phyloP scores from a whole-genome alignment of 2,888 invertebrate genomes.

The Loripinus fragilis region DNA sequence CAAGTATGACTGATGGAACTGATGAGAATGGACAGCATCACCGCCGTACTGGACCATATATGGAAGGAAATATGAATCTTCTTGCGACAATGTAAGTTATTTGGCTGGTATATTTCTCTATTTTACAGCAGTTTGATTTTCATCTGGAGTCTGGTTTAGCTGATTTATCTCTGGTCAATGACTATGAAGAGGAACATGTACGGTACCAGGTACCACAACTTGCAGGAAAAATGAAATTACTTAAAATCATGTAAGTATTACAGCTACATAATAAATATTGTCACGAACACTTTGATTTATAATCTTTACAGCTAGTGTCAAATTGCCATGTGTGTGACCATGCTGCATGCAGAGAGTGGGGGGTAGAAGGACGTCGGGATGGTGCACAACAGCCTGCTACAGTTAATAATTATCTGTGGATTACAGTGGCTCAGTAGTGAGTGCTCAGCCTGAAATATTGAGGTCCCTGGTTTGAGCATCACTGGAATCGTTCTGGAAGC shows the following conservation, averaged over 20 bases:
- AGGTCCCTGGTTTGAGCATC: too few relatives aligned
- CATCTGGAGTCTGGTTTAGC: neutral
- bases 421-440: too few relatives aligned
- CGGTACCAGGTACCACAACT: conserved; percentile 53
- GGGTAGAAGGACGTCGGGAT: too few relatives aligned
- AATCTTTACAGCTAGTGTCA: too few relatives aligned
- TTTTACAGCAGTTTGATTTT: conserved; percentile 4
- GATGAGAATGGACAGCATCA: neutral
- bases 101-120: neutral
- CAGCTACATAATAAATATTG: too few relatives aligned
- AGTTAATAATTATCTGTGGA: too few relatives aligned
- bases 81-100: conserved; percentile 53
- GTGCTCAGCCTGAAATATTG: too few relatives aligned
- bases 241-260: conserved; percentile 59
- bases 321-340: too few relatives aligned
- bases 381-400: too few relatives aligned
- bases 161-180: neutral
- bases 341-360: too few relatives aligned
- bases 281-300: too few relatives aligned
- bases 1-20: neutral
- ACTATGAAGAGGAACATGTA: conserved; percentile 24
- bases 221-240: conserved; percentile 63
- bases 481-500: too few relatives aligned
- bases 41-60: conserved; percentile 51
- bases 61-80: conserved; percentile 68